Base-by-base conservation (phyloP, 2,888 invertebrate species). In the Laothoe populi region DNA sequence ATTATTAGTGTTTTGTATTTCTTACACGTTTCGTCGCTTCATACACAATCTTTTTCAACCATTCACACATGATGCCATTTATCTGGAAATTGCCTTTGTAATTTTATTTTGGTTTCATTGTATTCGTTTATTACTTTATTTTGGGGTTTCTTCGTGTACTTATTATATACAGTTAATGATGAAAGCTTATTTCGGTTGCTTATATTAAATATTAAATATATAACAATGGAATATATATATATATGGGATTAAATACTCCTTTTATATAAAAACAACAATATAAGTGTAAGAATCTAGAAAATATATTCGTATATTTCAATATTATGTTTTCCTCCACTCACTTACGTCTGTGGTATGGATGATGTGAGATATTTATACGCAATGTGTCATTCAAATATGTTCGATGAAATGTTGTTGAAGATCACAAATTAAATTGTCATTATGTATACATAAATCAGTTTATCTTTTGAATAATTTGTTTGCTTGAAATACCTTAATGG, bases 21-120 rank as follows among this genome's bases (percentile, higher is more conserved):
- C 24, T 11, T 49, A 16, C 49, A 59, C 61, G 61, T 61, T 16
- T 49, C 53, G 49, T 49, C 61, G 44, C 42, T 53, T 24, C 61
- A 53, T 57, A 61, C 24, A 42, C 49, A 26, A 42, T 42, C 31
- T 45, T 59, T 19, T 26, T 24, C 59, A 26, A 44, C 26, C 10
- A 46, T 46, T 19, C 53, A 53, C 11, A 53, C 19, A 38, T 13
- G 13, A 1, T 38, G 35, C 16, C 19, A 53, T 26, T 26, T 31
- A 49, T 35, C 11, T 53, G 7, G 11, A 11, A 53, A 53, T 35
- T 19, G 13, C 53, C 19, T 19, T 53, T 53, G 31, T 38, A 19
- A 19, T 10, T 26, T 31, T 31, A 31, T n/a, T n/a, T n/a, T n/a
- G n/a, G n/a, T n/a, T n/a, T n/a, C n/a, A n/a, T n/a, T n/a, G n/a